Percentiles rank a stretch among this genome's conserved stretches.
phyloP scores from a whole-genome alignment of 2,113 vertebrate species.

The Pygoscelis antarcticus region DNA sequence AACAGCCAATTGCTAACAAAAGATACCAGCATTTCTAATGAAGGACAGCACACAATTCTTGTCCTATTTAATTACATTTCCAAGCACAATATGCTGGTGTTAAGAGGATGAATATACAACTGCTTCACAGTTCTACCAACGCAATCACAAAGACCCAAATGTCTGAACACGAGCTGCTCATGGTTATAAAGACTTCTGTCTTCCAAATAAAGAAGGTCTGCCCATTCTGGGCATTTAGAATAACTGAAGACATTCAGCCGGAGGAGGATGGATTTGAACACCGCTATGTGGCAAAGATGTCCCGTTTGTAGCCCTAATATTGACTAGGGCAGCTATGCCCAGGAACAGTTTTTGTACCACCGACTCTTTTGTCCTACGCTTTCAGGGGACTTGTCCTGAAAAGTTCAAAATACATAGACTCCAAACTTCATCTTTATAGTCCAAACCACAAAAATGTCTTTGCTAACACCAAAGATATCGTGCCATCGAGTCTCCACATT shows the following conservation, averaged over 20 bases:
- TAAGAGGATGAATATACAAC: background rate
- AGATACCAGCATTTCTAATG: background rate
- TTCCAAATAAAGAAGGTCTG: background rate
- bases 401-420: background rate
- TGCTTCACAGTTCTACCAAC: background rate
- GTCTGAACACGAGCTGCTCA: background rate
- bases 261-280: background rate
- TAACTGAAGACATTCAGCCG: background rate
- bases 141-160: background rate
- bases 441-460: background rate
- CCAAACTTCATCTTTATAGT: background rate
- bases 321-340: background rate
- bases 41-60: background rate
- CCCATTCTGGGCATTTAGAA: background rate
- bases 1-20: background rate
- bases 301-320: background rate
- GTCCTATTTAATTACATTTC: background rate
- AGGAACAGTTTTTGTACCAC: background rate
- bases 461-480: background rate
- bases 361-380: background rate
- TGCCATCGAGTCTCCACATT: background rate
- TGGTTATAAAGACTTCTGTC: background rate
- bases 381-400: background rate
- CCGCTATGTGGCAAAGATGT: rapidly evolving
- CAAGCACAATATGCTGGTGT: background rate